phyloP scores from a whole-genome alignment of 2,888 invertebrate species.

The Pandemis heparana region DNA sequence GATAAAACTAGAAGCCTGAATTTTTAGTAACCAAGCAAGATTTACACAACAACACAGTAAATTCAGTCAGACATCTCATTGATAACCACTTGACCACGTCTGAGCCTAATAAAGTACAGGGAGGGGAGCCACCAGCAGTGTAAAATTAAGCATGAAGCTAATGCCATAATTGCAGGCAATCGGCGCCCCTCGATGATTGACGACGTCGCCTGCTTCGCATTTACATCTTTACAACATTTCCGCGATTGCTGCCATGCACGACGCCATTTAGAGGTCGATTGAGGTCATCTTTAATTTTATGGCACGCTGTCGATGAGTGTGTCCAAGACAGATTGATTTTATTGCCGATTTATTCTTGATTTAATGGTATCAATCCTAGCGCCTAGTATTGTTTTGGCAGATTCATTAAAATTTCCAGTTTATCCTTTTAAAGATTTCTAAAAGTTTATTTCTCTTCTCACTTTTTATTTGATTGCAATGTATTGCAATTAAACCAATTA shows the following conservation, averaged over 20 bases:
- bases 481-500: not conserved
- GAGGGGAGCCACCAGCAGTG: conserved; percentile 58
- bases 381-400: no score
- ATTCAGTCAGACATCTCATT: not conserved
- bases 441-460: not conserved
- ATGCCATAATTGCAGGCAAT: conserved; percentile 83
- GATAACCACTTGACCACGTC: conserved; percentile 56
- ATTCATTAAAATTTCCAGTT: not conserved
- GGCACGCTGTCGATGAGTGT: not conserved
- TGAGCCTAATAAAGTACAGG: conserved; percentile 46
- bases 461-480: not conserved
- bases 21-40: no score
- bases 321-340: not conserved
- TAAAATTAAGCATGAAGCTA: conserved; percentile 82
- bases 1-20: no score
- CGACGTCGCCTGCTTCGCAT: conserved; percentile 60
- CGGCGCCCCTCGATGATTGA: conserved; percentile 80
- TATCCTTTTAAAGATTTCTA: not conserved
- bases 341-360: not conserved
- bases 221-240: conserved; percentile 74
- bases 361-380: not conserved
- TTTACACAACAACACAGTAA: no score
- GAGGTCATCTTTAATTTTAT: conserved; percentile 37
- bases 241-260: conserved; percentile 47
- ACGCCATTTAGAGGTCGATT: conserved; percentile 33